Percentiles rank a stretch among this genome's conserved stretches.
Evolutionary conservation across 2,113 vertebrate species (phyloP).

Genomic region (Hemichromis elongatus): DNA sequence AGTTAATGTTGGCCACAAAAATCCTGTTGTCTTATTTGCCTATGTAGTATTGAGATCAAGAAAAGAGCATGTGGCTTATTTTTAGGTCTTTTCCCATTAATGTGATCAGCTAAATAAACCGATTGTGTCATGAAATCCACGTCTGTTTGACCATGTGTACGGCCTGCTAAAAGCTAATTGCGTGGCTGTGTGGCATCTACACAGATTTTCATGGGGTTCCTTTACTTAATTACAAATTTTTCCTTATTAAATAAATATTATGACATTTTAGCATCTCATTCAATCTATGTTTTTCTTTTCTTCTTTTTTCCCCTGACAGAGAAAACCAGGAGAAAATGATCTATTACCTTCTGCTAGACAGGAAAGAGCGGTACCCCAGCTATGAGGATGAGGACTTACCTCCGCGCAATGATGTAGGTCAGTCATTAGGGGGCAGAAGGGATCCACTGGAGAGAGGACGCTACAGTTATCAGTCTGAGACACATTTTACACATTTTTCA

Average conservation of each 20-base stretch:
- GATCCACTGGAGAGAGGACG: neutral
- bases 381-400: conserved; percentile 91
- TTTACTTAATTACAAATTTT: neutral
- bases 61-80: neutral
- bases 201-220: neutral
- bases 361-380: conserved; percentile 90
- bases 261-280: neutral
- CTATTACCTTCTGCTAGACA: conserved; percentile 88
- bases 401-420: conserved; percentile 85
- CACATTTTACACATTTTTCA: neutral
- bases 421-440: conserved; percentile 55
- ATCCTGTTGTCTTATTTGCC: neutral
- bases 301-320: conserved; percentile 51
- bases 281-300: neutral
- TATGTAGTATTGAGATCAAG: neutral
- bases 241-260: neutral
- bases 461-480: neutral
- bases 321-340: conserved; percentile 96
- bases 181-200: neutral
- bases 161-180: neutral
- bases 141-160: neutral
- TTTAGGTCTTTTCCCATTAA: neutral
- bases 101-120: neutral
- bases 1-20: neutral
- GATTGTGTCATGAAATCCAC: neutral